phyloP scores from a whole-genome alignment of 1,140 invertebrate genomes.

The Pogonomyrmex barbatus region DNA sequence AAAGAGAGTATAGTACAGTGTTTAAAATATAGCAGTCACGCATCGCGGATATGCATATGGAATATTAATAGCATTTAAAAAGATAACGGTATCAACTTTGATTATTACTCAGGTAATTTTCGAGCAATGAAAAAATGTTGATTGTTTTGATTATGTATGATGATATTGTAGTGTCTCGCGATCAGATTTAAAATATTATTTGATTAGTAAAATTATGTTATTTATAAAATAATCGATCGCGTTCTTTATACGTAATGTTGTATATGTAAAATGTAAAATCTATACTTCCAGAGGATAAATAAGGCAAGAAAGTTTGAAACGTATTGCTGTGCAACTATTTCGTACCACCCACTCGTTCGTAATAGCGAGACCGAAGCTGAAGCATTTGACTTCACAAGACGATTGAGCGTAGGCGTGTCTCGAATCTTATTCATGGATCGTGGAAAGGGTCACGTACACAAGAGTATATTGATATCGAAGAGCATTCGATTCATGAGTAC shows the following conservation, averaged over 20 bases:
- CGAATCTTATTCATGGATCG: slow-evolving; percentile 66
- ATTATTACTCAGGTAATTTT: neutral
- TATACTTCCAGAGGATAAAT: neutral
- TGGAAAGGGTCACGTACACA: slow-evolving; percentile 44
- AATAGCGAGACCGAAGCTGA: slow-evolving; percentile 25
- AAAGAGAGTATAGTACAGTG: neutral
- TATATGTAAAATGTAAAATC: neutral
- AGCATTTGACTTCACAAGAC: slow-evolving; percentile 35
- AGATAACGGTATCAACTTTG: neutral
- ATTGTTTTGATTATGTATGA: neutral
- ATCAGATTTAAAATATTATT: neutral
- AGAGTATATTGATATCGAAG: neutral
- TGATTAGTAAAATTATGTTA: neutral
- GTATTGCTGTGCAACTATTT: neutral
- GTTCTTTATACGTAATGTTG: neutral
- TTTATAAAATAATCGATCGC: neutral
- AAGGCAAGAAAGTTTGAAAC: slow-evolving; percentile 22
- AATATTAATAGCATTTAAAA: neutral
- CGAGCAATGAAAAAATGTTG: neutral
- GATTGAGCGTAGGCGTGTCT: slow-evolving; percentile 61
- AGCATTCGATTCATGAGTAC: slow-evolving; percentile 51
- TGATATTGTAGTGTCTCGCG: neutral
- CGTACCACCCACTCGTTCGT: neutral
- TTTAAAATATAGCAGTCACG: neutral
- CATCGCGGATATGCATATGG: neutral